These are phyloP conservation scores for Meteorus colon DNA, from an alignment of 2,888 invertebrate genomes.

Conservation along the genomic window DNA sequence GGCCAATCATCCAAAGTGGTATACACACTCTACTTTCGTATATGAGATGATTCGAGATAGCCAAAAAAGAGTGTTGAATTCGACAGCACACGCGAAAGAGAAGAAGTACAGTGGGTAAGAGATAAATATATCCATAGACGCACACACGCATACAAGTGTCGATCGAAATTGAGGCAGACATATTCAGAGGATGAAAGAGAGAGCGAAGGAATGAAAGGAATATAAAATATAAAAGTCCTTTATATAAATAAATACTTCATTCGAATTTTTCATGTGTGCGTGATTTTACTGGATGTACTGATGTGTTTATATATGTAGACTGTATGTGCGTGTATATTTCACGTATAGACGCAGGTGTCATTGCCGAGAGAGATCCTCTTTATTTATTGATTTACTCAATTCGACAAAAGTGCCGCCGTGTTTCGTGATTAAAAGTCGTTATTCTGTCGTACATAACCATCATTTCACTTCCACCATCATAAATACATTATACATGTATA, in stretches of 20 bases:
- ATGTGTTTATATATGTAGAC: conserved; percentile 2
- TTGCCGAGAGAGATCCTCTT: conserved; percentile 62
- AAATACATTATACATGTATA: not conserved
- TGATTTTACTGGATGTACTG: conserved; percentile 13
- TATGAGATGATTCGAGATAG: not conserved
- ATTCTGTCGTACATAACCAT: conserved; percentile 48
- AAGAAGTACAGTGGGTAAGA: not conserved
- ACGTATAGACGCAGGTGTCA: conserved; percentile 67
- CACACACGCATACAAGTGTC: not conserved
- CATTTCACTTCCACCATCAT: conserved; percentile 12
- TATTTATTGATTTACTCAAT: conserved; percentile 72
- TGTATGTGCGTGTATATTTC: conserved; percentile 32
- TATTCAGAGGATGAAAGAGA: not conserved
- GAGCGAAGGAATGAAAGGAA: not conserved
- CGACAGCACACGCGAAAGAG: no score
- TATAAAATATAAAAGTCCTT: not conserved
- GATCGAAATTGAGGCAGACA: not conserved
- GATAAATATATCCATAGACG: not conserved
- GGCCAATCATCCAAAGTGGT: conserved; percentile 1
- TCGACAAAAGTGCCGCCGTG: conserved; percentile 63
- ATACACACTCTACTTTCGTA: not conserved
- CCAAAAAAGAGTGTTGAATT: not conserved
- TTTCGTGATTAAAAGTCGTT: conserved; percentile 72
- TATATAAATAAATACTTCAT: not conserved
- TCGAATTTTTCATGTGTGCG: not conserved